Evolutionary conservation across 2,888 invertebrate genomes (phyloP).

Genomic region (Cheilosia grossa): DNA sequence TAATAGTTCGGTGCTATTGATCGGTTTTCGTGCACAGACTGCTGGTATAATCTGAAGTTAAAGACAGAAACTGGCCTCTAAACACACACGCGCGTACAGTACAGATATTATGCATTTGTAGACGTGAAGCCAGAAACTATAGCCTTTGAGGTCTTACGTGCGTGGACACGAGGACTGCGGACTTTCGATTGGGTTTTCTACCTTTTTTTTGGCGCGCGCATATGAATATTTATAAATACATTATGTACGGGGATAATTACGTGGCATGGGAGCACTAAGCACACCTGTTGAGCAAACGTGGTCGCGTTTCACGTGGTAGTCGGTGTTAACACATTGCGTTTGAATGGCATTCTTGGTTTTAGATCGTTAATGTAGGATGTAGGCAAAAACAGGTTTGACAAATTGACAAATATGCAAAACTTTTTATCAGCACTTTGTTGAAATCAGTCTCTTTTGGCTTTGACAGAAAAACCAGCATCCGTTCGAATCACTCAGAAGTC

Average conservation of each 20-base stretch:
- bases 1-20: constrained; percentile 58
- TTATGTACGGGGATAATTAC: constrained; percentile 40
- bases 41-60: not conserved
- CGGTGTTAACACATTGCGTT: constrained; percentile 25
- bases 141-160: constrained; percentile 37
- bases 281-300: constrained; percentile 58
- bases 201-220: constrained; percentile 12
- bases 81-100: not conserved
- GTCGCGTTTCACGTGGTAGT: constrained; percentile 41
- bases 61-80: constrained; percentile 1
- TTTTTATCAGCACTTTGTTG: not conserved
- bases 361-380: not conserved
- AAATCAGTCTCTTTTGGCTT: not conserved
- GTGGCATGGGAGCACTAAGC: constrained; percentile 34
- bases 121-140: constrained; percentile 7
- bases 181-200: constrained; percentile 51
- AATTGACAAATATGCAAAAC: not conserved
- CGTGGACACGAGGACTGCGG: constrained; percentile 39
- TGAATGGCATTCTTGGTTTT: not conserved
- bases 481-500: too few relatives aligned
- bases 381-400: constrained; percentile 3
- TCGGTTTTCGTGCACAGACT: constrained; percentile 27
- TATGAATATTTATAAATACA: constrained; percentile 58
- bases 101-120: not conserved
- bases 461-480: not conserved